Percentiles rank a stretch among this genome's conserved stretches.
Evolutionary conservation across 1,140 invertebrate genomes (phyloP).

Genomic region (Leucophenga varia): DNA sequence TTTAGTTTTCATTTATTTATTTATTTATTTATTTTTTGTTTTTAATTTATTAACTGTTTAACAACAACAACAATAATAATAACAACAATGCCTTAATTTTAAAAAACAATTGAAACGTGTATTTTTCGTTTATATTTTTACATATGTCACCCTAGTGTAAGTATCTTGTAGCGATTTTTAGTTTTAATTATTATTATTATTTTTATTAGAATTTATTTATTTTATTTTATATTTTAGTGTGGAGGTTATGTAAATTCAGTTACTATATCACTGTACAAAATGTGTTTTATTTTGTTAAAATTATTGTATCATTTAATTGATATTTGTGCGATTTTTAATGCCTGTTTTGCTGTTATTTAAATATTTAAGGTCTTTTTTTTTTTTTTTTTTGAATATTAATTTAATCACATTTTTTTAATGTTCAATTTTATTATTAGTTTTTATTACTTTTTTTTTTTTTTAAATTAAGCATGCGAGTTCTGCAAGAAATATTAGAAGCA

Average conservation of each 20-base stretch:
- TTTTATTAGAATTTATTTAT: too few species aligned
- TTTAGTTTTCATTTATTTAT: neutral
- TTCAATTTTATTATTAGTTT: too few species aligned
- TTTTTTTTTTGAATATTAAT: slow-evolving; percentile 14
- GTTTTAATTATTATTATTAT: too few species aligned
- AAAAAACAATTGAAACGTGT: slow-evolving; percentile 23
- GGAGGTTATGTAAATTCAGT: slow-evolving; percentile 39
- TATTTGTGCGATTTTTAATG: slow-evolving; percentile 21
- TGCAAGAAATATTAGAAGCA: slow-evolving; percentile 51
- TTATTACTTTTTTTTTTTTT: slow-evolving; percentile 21
- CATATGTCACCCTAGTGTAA: too few species aligned
- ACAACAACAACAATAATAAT: slow-evolving; percentile 24
- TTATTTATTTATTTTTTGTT: slow-evolving; percentile 7
- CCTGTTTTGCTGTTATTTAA: slow-evolving; percentile 23
- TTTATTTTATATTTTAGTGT: too few species aligned
- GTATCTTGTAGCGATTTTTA: too few species aligned
- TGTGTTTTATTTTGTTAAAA: slow-evolving; percentile 23
- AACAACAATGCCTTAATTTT: slow-evolving; percentile 20
- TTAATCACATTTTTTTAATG: slow-evolving; percentile 27
- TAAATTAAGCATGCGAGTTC: slow-evolving; percentile 45
- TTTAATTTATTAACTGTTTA: slow-evolving; percentile 3
- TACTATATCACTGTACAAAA: slow-evolving; percentile 29
- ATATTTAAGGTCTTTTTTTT: slow-evolving; percentile 29
- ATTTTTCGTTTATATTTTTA: too few species aligned
- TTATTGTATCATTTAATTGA: slow-evolving; percentile 46